Evolutionary conservation across 2,797 vertebrate genomes (phyloP), one percentile per base, ranked within the genome.

Genomic region (Peromyscus eremicus): DNA sequence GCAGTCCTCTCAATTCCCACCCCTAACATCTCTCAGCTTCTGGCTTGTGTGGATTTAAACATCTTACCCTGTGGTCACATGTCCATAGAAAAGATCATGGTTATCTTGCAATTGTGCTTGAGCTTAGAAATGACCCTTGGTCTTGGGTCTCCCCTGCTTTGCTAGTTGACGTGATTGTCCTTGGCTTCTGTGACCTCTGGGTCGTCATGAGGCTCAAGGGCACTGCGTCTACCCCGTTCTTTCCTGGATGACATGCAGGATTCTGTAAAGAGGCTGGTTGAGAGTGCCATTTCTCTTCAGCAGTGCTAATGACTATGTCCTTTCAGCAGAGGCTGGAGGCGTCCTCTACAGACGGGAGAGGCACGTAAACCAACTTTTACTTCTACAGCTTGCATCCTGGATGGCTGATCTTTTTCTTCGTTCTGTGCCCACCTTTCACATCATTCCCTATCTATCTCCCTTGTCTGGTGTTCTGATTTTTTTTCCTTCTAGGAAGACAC

Each of bases 201-300:
- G 83, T 94, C 87, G 82, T 94, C 0, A 0, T 88, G 55, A 90
- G 94, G 76, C 80, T 71, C 80, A 95, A 81, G 92, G 94, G 86
- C 83, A 95, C 55, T 34, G 68, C 25, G 5, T 55, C 49, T 7
- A 68, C 88, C 75, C 68, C 40, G 71, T 95, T 93, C 91, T 94
- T 90, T 34, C 80, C 79, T 57, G 83, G 95, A 96, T 94, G 75
- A 93, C 27, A 55, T 21, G 43, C 43, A 25, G n/a, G 13, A 89
- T 64, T 97, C 77, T 86, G 92, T 94, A 94, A 97, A 95, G 89
- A 97, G 92, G 86, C 92, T 91, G 96, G 43, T 80, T 96, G 91
- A 79, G 76, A 97, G 79, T 68, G 94, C 92, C 70, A 96, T 93
- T 97, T 95, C 60, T 96, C 94, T 84, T 96, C 94, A 98, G 95